A percentile compares a stretch with the other conserved stretches of the same genome.
Conservation (phyloP, 2,888 invertebrate genomes). For the Julus scandinavius region DNA sequence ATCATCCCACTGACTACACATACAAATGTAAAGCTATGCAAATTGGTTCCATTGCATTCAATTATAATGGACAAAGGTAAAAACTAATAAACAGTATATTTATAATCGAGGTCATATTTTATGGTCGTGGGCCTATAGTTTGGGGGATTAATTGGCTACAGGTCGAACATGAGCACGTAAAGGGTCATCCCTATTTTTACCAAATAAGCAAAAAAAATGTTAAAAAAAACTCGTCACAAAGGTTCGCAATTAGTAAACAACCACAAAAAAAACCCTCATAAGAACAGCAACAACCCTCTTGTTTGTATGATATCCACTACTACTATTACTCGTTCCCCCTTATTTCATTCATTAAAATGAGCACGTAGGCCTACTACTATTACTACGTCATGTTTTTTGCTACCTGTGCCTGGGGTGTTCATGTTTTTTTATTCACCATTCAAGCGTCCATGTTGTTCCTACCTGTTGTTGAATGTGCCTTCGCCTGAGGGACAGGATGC, state of each 20-base stretch:
- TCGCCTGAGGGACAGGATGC: constrained; percentile 51
- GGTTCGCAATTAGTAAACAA: constrained; percentile 24
- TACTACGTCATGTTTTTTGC: constrained; percentile 37
- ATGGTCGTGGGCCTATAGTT: constrained; percentile 10
- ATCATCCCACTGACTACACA: too few species aligned
- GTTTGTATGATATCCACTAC: not conserved
- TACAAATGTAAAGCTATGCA: not conserved
- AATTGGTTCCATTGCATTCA: not conserved
- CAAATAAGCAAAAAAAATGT: not conserved
- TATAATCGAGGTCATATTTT: not conserved
- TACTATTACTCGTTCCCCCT: not conserved
- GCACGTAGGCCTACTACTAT: constrained; percentile 38
- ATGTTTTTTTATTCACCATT: constrained; percentile 13
- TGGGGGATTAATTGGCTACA: not conserved
- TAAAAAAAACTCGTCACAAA: not conserved
- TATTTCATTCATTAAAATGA: constrained; percentile 9
- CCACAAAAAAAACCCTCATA: not conserved
- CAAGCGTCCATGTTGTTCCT: constrained; percentile 34
- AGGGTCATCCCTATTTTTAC: constrained; percentile 24
- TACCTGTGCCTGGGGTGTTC: not conserved
- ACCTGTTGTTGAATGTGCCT: constrained; percentile 34
- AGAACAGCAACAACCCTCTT: not conserved
- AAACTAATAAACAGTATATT: not conserved
- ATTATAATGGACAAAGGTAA: not conserved
- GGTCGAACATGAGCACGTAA: constrained; percentile 1